Conservation (phyloP, 1,140 invertebrate species). For the Psix sp. region DNA sequence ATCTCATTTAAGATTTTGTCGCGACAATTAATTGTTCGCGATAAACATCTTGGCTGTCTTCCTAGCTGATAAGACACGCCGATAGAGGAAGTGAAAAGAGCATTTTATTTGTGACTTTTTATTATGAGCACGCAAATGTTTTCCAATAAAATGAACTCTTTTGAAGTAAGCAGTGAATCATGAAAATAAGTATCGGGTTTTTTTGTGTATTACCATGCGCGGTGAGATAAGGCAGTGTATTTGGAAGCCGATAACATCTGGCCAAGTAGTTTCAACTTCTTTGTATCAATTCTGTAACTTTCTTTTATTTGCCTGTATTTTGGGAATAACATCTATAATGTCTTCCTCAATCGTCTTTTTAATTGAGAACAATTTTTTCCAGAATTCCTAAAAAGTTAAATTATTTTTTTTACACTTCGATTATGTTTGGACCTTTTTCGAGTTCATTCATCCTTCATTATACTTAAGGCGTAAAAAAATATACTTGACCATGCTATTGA, state of each 20-base stretch:
- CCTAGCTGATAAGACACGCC: constrained; percentile 42
- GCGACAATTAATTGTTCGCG: constrained; percentile 43
- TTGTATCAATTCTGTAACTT: constrained; percentile 30
- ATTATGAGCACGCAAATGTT: constrained; percentile 42
- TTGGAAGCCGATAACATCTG: constrained; percentile 37
- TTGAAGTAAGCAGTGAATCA: constrained; percentile 36
- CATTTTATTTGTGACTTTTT: constrained; percentile 43
- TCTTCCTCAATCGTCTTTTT: too few species aligned
- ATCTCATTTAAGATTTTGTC: constrained; percentile 45
- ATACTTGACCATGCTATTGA: constrained; percentile 2
- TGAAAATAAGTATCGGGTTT: constrained; percentile 42
- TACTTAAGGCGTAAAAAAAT: too few species aligned
- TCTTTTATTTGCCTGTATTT: constrained; percentile 9
- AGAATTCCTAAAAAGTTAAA: too few species aligned
- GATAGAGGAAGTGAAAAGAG: constrained; percentile 32
- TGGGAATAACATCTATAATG: neutral
- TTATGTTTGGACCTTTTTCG: too few species aligned
- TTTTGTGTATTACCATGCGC: constrained; percentile 29
- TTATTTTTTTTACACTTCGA: too few species aligned
- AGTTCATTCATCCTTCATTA: too few species aligned
- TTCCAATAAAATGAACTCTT: constrained; percentile 39
- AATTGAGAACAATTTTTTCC: too few species aligned
- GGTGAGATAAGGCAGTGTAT: constrained; percentile 29
- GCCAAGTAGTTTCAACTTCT: constrained; percentile 21
- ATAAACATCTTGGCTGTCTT: constrained; percentile 37